Percentiles rank a stretch among this genome's conserved stretches.
Conservation (phyloP, 2,888 invertebrate genomes). For the Stenodema calcarata region DNA sequence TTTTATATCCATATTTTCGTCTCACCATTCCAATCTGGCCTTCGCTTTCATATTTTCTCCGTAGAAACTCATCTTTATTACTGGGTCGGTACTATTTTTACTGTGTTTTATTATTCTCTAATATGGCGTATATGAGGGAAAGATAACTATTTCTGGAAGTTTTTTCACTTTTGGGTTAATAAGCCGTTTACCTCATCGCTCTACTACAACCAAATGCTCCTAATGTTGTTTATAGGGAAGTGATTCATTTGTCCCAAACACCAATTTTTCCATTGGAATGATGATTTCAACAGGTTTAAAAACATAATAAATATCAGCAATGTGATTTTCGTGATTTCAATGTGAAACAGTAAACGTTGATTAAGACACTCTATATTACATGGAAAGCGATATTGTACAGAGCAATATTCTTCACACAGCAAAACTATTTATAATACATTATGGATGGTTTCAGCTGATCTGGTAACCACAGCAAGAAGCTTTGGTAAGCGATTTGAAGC, state of each 20-base stretch:
- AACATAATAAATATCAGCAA: background rate
- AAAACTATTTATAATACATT: conserved; percentile 14
- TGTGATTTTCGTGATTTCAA: background rate
- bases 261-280: conserved; percentile 34
- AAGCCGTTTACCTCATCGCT: conserved; percentile 38
- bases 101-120: background rate
- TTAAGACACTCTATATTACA: conserved; percentile 43
- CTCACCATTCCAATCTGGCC: conserved; percentile 53
- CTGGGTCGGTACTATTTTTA: background rate
- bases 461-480: conserved; percentile 49
- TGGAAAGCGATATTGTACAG: conserved; percentile 52
- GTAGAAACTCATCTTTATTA: conserved; percentile 28
- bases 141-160: background rate
- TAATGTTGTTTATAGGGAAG: background rate
- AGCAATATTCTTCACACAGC: conserved; percentile 51
- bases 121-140: background rate
- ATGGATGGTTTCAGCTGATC: conserved; percentile 44
- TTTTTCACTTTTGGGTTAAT: background rate
- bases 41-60: conserved; percentile 32
- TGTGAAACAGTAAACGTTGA: background rate
- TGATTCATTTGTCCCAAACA: background rate
- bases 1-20: conserved; percentile 49
- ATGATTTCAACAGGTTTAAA: conserved; percentile 18
- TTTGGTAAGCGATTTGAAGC: conserved; percentile 55
- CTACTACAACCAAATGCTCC: conserved; percentile 22